These are phyloP conservation scores for Theonella swinhoei DNA, from an alignment of 37 sponge, comb jelly and placozoan genomes.

Conservation along the genomic window DNA sequence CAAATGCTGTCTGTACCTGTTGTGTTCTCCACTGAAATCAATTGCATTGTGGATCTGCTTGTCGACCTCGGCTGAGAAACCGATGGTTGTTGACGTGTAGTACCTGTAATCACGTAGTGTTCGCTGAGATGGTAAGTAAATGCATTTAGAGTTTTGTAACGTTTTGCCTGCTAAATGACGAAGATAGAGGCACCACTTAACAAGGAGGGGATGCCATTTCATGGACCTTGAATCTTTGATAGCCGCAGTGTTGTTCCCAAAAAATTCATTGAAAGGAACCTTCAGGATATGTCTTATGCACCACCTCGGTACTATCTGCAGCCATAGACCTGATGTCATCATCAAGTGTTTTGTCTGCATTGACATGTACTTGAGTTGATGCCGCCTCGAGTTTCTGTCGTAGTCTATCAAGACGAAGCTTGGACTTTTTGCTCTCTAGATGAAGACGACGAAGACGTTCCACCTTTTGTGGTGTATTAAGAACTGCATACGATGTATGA, in stretches of 20 bases:
- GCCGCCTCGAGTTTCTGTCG: background rate
- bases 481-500: too few relatives aligned
- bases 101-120: conserved; percentile 47
- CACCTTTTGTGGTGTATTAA: conserved; percentile 17
- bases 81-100: background rate
- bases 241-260: conserved; percentile 18
- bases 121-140: conserved; percentile 19
- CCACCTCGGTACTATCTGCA: background rate
- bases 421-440: background rate
- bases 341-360: background rate
- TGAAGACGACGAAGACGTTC: conserved; percentile 23
- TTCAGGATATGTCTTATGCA: conserved; percentile 3
- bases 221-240: background rate
- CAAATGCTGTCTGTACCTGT: too few relatives aligned
- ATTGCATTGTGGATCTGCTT: conserved; percentile 3
- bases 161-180: conserved; percentile 18
- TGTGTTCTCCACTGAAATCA: background rate
- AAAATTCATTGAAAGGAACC: conserved; percentile 27
- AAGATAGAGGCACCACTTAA: conserved; percentile 42
- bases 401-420: conserved; percentile 5
- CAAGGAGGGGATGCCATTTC: conserved; percentile 29
- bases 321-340: conserved; percentile 13
- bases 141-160: background rate
- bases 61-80: conserved; percentile 14
- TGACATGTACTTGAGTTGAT: background rate